Conservation (phyloP, 35 echinoderm and acorn worm species). For the Apostichopus californicus region DNA sequence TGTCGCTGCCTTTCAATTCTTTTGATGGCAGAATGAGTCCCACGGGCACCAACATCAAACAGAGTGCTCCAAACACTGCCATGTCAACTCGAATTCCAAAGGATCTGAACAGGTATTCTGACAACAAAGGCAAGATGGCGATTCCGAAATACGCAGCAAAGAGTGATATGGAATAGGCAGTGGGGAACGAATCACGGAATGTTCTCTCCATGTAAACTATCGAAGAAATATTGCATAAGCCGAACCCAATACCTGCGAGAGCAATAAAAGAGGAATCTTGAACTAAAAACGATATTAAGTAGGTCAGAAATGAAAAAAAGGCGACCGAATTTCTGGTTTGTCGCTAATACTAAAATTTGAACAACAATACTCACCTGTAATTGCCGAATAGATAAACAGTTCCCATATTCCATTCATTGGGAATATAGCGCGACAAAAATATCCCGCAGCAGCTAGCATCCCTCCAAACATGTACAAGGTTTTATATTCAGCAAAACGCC, state of each 20-base stretch:
- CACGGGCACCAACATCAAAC: neutral
- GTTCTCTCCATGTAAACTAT: neutral
- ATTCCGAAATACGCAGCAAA: conserved; percentile 28
- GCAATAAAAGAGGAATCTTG: neutral
- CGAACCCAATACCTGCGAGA: conserved; percentile 25
- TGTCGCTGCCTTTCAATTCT: neutral
- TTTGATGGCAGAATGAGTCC: conserved; percentile 3
- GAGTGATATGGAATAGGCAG: neutral
- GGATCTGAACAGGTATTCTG: neutral
- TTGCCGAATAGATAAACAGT: neutral
- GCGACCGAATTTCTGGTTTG: too few species aligned
- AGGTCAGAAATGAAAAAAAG: too few species aligned
- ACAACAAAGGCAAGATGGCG: neutral
- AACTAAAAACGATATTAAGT: too few species aligned
- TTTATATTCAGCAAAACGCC: neutral
- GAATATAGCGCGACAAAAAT: neutral
- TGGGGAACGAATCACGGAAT: conserved; percentile 1
- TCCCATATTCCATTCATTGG: neutral
- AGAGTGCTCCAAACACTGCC: neutral
- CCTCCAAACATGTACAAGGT: neutral
- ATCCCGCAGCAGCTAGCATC: neutral
- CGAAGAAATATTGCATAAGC: conserved; percentile 13
- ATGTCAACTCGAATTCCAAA: conserved; percentile 17
- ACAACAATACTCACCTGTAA: neutral
- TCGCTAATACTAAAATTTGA: too few species aligned